Evolutionary conservation across 2,113 vertebrate genomes (phyloP).

Genomic region (Grammomys surdaster): DNA sequence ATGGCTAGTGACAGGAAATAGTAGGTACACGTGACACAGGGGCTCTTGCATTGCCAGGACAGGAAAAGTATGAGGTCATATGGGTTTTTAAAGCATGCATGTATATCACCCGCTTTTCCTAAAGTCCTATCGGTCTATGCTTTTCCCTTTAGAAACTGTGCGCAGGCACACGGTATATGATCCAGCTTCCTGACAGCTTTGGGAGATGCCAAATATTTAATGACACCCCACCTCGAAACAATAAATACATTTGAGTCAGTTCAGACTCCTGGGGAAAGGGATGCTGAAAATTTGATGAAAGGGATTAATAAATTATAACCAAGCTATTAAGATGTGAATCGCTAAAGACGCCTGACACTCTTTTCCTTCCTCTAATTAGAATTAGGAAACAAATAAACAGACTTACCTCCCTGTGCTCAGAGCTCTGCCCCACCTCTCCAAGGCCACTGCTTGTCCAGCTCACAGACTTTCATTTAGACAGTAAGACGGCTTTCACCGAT

Average conservation of each 20-base stretch:
- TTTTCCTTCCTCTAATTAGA: constrained; percentile 89
- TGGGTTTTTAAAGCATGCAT: constrained; percentile 69
- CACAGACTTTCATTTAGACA: constrained; percentile 69
- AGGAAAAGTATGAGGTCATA: neutral
- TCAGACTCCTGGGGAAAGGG: constrained; percentile 88
- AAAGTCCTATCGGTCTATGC: constrained; percentile 77
- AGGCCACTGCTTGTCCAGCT: constrained; percentile 60
- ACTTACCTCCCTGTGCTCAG: constrained; percentile 81
- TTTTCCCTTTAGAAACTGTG: constrained; percentile 82
- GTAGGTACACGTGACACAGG: neutral
- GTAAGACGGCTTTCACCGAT: constrained; percentile 57
- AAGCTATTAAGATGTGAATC: constrained; percentile 90
- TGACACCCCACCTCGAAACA: constrained; percentile 90
- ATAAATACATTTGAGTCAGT: constrained; percentile 90
- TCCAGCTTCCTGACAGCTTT: constrained; percentile 85
- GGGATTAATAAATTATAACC: constrained; percentile 92
- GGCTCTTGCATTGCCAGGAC: neutral
- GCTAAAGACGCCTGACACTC: constrained; percentile 88
- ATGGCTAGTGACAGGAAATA: neutral
- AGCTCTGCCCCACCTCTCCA: constrained; percentile 75
- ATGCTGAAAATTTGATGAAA: constrained; percentile 91
- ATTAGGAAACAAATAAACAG: constrained; percentile 89
- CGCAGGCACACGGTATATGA: constrained; percentile 84
- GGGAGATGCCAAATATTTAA: constrained; percentile 91
- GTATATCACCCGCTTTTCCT: constrained; percentile 66